Conservation (phyloP, 2,888 invertebrate genomes). For the Apodemia duryi region DNA sequence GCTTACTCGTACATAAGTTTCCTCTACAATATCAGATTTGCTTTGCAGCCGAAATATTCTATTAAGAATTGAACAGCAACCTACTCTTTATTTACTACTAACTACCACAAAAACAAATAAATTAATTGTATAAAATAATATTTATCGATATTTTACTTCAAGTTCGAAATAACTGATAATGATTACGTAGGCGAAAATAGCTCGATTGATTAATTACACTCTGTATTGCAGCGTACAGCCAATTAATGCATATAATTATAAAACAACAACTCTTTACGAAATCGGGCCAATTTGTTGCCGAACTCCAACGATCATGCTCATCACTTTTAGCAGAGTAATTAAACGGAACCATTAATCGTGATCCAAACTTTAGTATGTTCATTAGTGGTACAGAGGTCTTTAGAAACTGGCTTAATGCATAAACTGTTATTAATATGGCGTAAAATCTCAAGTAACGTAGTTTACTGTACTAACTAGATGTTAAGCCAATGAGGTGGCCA, state of each 20-base stretch:
- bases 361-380: slow-evolving; percentile 5
- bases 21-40: too few species aligned
- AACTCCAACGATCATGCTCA: slow-evolving; percentile 39
- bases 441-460: slow-evolving; percentile 40
- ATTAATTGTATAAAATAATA: too few species aligned
- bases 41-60: too few species aligned
- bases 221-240: not conserved
- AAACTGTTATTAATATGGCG: slow-evolving; percentile 41
- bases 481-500: slow-evolving; percentile 36
- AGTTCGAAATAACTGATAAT: not conserved
- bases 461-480: slow-evolving; percentile 37
- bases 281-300: slow-evolving; percentile 25
- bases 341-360: slow-evolving; percentile 27
- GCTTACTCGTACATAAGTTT: too few species aligned
- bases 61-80: too few species aligned
- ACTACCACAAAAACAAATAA: too few species aligned
- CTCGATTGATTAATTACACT: not conserved
- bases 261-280: slow-evolving; percentile 18
- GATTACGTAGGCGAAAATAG: not conserved
- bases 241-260: slow-evolving; percentile 13
- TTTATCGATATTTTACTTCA: not conserved
- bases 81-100: too few species aligned
- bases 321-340: slow-evolving; percentile 44
- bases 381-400: slow-evolving; percentile 16
- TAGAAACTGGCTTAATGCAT: slow-evolving; percentile 17